Percentiles rank a stretch among this genome's conserved stretches.
Evolutionary conservation across 2,113 vertebrate species (phyloP).

Genomic region (Prochilodus magdalenae): DNA sequence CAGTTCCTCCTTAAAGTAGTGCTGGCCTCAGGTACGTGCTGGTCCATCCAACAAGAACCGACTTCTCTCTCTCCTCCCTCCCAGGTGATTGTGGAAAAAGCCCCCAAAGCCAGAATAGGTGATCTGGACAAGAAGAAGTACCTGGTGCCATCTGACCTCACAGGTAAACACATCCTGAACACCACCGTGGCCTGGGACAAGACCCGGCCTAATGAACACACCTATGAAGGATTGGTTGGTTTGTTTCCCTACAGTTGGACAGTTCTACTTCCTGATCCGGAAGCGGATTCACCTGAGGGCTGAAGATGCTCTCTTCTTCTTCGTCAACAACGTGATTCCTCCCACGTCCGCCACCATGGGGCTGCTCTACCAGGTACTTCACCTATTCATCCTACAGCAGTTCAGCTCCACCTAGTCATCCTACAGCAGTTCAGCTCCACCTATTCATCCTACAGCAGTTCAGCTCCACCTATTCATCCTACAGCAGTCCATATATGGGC

Average conservation of each 20-base stretch:
- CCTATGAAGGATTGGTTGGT: neutral
- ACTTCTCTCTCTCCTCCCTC: slow-evolving; percentile 1
- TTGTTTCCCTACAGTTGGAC: slow-evolving; percentile 79
- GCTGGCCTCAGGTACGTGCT: too few species aligned
- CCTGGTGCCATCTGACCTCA: slow-evolving; percentile 90
- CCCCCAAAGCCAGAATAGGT: slow-evolving; percentile 92
- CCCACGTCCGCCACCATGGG: slow-evolving; percentile 94
- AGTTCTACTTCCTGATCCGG: slow-evolving; percentile 95
- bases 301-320: slow-evolving; percentile 94
- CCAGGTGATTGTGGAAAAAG: slow-evolving; percentile 93
- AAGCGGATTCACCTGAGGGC: slow-evolving; percentile 93
- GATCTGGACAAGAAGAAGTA: slow-evolving; percentile 96
- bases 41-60: too few species aligned
- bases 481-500: too few species aligned
- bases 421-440: too few species aligned
- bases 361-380: slow-evolving; percentile 86
- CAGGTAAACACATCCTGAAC: slow-evolving; percentile 72
- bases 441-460: too few species aligned
- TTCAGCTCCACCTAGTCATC: too few species aligned
- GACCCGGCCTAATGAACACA: too few species aligned
- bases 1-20: too few species aligned
- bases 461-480: too few species aligned
- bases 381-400: too few species aligned
- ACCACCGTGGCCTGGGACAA: too few species aligned
- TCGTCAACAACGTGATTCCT: slow-evolving; percentile 96